phyloP scores from a whole-genome alignment of 2,797 vertebrate genomes.

The Mormyrus proboscirostris region DNA sequence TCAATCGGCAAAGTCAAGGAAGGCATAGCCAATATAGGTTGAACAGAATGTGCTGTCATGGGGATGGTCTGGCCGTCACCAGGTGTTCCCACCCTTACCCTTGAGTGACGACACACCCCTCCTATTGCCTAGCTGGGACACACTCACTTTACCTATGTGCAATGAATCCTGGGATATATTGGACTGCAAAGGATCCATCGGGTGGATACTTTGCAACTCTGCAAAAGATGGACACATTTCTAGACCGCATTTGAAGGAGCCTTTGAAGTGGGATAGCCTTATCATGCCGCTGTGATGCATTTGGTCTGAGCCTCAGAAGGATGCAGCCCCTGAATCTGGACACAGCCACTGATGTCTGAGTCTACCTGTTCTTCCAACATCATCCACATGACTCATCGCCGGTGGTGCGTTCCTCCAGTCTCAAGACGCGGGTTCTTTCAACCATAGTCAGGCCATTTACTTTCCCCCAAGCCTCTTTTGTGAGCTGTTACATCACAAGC shows the following conservation, averaged over 20 bases:
- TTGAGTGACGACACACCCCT: neutral
- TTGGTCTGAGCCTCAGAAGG: neutral
- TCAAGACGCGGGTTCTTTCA: neutral
- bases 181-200: neutral
- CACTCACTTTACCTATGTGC: neutral
- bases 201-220: neutral
- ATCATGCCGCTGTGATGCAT: neutral
- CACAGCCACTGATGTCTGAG: neutral
- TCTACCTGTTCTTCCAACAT: neutral
- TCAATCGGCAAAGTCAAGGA: neutral
- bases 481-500: neutral
- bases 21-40: neutral
- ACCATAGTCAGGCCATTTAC: neutral
- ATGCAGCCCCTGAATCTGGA: neutral
- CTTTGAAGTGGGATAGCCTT: neutral
- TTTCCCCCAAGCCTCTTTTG: neutral
- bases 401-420: neutral
- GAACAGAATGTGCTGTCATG: neutral
- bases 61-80: neutral
- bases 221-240: neutral
- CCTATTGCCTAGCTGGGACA: neutral
- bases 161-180: neutral
- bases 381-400: neutral
- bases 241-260: neutral
- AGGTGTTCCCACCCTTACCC: neutral